Percentiles rank a stretch among this genome's conserved stretches.
phyloP scores from a whole-genome alignment of 2,113 vertebrate species.

The Butorides virescens region DNA sequence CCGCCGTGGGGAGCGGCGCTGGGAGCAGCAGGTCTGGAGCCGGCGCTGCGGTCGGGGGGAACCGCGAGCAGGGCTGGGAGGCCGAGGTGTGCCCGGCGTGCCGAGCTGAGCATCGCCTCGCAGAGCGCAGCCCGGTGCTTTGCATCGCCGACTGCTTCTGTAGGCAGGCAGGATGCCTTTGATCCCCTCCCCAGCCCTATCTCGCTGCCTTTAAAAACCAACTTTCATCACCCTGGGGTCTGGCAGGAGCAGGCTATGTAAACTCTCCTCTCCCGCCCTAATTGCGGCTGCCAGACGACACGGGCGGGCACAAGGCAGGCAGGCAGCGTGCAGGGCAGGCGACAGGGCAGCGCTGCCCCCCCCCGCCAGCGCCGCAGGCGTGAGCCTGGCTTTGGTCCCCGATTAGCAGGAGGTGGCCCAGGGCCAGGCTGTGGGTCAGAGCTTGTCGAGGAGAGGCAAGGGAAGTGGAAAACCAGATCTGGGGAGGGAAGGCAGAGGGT shows the following conservation, averaged over 20 bases:
- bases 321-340: background rate
- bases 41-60: background rate
- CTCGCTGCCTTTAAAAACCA: background rate
- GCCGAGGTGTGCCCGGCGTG: background rate
- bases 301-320: background rate
- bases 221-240: conserved; percentile 15
- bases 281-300: background rate
- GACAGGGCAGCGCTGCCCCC: background rate
- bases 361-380: background rate
- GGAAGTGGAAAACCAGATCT: background rate
- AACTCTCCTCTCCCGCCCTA: background rate
- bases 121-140: background rate
- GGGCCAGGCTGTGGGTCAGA: background rate
- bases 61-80: background rate
- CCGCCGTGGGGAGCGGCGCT: background rate
- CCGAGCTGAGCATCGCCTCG: background rate
- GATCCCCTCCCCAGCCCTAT: conserved; percentile 15
- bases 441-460: background rate
- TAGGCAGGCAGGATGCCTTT: conserved; percentile 1
- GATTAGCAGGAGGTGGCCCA: background rate
- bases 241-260: conserved; percentile 3
- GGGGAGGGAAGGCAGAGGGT: background rate
- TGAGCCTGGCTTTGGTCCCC: background rate
- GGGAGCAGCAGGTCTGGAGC: background rate
- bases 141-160: background rate